Evolutionary conservation across 2,888 invertebrate species (phyloP).

Genomic region (Cantharis lateralis): DNA sequence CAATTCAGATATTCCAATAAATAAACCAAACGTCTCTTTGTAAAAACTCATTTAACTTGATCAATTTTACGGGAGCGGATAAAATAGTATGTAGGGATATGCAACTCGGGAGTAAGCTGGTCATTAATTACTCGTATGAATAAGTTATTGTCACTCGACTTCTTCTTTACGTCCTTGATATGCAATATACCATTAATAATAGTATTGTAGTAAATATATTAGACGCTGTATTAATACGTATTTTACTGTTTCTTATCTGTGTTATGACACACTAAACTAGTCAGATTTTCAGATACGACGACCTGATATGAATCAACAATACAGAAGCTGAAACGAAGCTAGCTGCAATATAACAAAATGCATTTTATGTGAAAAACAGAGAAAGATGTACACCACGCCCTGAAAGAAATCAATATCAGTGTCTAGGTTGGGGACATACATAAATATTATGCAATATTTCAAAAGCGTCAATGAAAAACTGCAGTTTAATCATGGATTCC

Average conservation of each 20-base stretch:
- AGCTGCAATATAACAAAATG: background rate
- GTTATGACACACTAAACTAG: background rate
- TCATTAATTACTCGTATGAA: too few species aligned
- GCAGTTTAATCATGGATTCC: background rate
- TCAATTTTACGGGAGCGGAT: too few species aligned
- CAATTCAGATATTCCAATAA: too few species aligned
- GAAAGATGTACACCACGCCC: slow-evolving; percentile 34
- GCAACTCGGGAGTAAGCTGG: too few species aligned
- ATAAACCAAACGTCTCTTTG: too few species aligned
- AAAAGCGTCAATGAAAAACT: slow-evolving; percentile 7
- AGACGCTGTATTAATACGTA: background rate
- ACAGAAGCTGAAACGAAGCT: background rate
- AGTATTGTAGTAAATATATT: background rate
- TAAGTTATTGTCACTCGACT: too few species aligned
- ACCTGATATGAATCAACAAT: background rate
- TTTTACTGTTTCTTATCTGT: background rate
- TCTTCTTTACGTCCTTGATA: too few species aligned
- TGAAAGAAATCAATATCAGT: slow-evolving; percentile 40
- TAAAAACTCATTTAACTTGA: too few species aligned
- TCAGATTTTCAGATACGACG: background rate
- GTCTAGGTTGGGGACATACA: slow-evolving; percentile 38
- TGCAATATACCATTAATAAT: too few species aligned
- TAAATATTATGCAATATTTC: slow-evolving; percentile 35
- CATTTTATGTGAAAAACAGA: slow-evolving; percentile 16
- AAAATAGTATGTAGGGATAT: too few species aligned